Base-by-base conservation (phyloP, 2,113 vertebrate genomes). In the Burhinus oedicnemus region DNA sequence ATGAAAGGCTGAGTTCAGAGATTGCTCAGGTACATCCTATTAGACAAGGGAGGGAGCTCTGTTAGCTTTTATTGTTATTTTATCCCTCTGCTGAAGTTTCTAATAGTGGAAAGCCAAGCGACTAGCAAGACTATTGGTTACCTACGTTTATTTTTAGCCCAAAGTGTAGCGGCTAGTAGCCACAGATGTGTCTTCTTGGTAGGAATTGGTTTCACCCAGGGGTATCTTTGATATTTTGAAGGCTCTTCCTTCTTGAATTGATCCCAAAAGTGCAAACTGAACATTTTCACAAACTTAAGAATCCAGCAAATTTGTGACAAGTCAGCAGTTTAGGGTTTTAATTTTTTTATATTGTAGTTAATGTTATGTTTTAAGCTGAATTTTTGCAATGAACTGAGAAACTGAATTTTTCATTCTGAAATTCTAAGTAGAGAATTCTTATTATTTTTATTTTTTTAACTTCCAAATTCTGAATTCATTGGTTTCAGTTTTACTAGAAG, bases 1-100 rank as follows among this genome's bases (percentile, higher is more conserved):
- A 25, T 83, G 95, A 92, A 96, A 71, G 52, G 23, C 49, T 91
- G 75, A 89, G 49, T 82, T 95, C 45, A 65, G 94, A 87, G 52
- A 94, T 45, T 76, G 42, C 61, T 92, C 74, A 89, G 89, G 57
- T 92, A 26, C 25, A 44, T 66, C 65, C 36, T 83, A 20, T 60
- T 85, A 87, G 72, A 68, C 5, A 58, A 64, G 29, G 13, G 12
- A 75, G 55, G 51, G 30, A 90, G 44, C 23, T 88, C 54, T 80
- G 14, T 25, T 40, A 81, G 19, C 6, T 76, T 74, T 23, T 69
- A 18, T 42, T 90, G 26, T 44, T 82, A 3, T 76, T 85, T 91
- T 61, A 44, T 60, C 32, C 19, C 5, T 94, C 74, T 66, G 34
- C 44, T 89, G 36, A 94, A 85, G 42, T 76, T 91, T 54, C 47